Conservation (phyloP, 2,888 invertebrate species). For the Brenthis daphne region DNA sequence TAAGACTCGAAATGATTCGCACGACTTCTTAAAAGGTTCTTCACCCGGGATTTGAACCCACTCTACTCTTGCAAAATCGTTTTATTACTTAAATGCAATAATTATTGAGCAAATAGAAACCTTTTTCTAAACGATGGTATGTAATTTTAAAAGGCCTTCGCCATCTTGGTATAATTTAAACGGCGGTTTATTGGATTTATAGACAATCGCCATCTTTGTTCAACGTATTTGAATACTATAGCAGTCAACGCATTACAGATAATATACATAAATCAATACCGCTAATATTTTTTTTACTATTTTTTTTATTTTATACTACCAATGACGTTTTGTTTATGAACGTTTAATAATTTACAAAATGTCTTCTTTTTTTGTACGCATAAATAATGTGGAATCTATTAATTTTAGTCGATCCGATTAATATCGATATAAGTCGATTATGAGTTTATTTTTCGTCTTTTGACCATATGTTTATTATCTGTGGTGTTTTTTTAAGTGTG, state of each 20-base stretch:
- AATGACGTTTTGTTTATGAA: background rate
- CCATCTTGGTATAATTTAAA: background rate
- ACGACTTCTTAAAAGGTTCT: too few species aligned
- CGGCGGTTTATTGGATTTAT: background rate
- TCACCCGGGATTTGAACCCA: too few species aligned
- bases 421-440: background rate
- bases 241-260: slow-evolving; percentile 3
- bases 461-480: slow-evolving; percentile 5
- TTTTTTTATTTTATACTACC: background rate
- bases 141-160: background rate
- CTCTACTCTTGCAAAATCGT: background rate
- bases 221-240: slow-evolving; percentile 6
- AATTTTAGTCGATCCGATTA: too few species aligned
- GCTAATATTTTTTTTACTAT: background rate
- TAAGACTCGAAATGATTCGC: too few species aligned
- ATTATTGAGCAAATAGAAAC: too few species aligned
- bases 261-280: background rate
- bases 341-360: too few species aligned
- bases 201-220: slow-evolving; percentile 1
- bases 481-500: slow-evolving; percentile 2
- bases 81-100: background rate
- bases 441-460: background rate
- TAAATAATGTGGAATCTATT: too few species aligned
- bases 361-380: too few species aligned
- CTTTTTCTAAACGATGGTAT: background rate